phyloP scores from a whole-genome alignment of 2,113 vertebrate genomes.

The Tachycineta bicolor region DNA sequence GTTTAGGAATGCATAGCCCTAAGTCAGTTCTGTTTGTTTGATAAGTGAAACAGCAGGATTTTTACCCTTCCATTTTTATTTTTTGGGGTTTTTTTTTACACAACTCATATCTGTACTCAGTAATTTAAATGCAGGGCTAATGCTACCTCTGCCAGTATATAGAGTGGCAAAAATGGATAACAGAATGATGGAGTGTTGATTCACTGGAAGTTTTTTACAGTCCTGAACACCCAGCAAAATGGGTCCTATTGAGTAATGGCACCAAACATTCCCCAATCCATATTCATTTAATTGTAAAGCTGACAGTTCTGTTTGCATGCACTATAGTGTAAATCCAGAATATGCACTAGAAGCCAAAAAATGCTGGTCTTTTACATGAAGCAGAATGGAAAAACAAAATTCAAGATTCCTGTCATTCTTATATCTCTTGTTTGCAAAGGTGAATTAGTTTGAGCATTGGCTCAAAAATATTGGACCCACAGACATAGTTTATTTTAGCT shows the following conservation, averaged over 20 bases:
- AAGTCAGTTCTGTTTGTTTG: conserved; percentile 5
- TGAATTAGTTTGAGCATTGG: not conserved
- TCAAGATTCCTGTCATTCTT: not conserved
- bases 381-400: not conserved
- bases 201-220: conserved; percentile 21
- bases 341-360: not conserved
- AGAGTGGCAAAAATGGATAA: conserved; percentile 22
- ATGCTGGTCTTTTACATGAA: not conserved
- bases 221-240: conserved; percentile 21
- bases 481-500: not conserved
- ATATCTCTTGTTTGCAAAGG: not conserved
- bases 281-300: conserved; percentile 32
- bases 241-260: conserved; percentile 5
- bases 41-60: conserved; percentile 35
- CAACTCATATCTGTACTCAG: not conserved
- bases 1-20: not conserved
- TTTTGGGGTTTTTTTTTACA: not conserved
- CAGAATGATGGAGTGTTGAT: conserved; percentile 25
- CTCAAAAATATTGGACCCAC: not conserved
- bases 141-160: not conserved
- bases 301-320: conserved; percentile 23
- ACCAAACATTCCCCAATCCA: not conserved
- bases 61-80: not conserved
- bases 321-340: not conserved
- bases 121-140: conserved; percentile 52